Base-by-base conservation (phyloP, 1,140 invertebrate genomes). In the Trichoplusia ni region DNA sequence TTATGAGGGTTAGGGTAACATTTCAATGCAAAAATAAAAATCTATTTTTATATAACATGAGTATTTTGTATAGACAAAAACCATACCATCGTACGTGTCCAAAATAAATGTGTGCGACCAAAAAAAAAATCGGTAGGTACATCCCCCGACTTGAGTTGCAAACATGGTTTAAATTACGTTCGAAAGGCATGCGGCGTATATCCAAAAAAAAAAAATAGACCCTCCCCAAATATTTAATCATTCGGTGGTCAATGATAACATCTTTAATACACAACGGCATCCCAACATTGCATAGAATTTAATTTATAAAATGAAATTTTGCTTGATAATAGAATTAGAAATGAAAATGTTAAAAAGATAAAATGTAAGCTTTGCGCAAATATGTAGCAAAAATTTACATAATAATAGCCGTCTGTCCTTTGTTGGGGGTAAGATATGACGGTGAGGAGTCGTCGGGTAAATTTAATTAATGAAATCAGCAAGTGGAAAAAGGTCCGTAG, bases 41-140 rank as follows among this genome's bases (percentile, higher is more conserved):
- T 63, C 19, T 42, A 40, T 27, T 33, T 53, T 27, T 31, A 18
- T 29, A 14, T 29, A 53, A 63, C 60, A 63, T 33, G 37, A 31
- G 21, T 37, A 11, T 53, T 63, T 44, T 51, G 47, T 53, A 63
- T 63, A 63, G 53, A 63, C 27, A 64, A 64, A 49, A 54, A 35
- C 31, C 25, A 42, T 53, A 2, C 44, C 42, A 35, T 11, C 47
- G 38, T 23, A 46, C 61, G 49, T 64, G 27, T 31, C 29, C 27
- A 25, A 64, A 46, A 35, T 64, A 64, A 54, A 31, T 63, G 37
- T 16, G 19, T 35, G 47, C 18, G 29, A 51, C 47, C 25, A 51
- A 51, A 33, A 51, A 33, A 51, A 35, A 51, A 51, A n/a, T n/a
- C n/a, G n/a, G n/a, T n/a, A 33, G 31, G 8, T 33, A 33, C 9